Evolutionary conservation across 2,113 vertebrate species (phyloP), one percentile per base, ranked within the genome.

Genomic region (Eptatretus burgeri): DNA sequence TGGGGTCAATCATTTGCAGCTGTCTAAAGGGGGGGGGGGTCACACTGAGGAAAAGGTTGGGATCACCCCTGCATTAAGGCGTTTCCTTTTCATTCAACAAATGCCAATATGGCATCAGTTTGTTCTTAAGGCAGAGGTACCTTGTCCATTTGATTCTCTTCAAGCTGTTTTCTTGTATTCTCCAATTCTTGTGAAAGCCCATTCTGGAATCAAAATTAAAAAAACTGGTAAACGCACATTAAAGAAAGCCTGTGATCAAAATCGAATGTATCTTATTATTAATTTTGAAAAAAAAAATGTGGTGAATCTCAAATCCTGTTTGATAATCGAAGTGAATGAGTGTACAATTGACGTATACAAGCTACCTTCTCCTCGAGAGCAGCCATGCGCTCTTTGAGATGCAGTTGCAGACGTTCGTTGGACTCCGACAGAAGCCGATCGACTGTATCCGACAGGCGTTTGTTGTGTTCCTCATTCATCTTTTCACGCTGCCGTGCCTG

Each of bases 401-500:
- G 91, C 2, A 98, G 79, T 69, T 98, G 91, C 1, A 98, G 74
- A 2, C 91, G 83, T 63, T 98, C 89, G 64, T 98, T 95, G 66
- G 91, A 98, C 71, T 98, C 91, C 1, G 85, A 95, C 67, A 95
- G 74, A 69, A 98, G 86, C 69, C 85, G 73, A 72, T 95, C 91
- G 69, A 98, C 89, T 0, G 91, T 98, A 73, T 98, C 91, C 0
- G 91, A 98, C 17, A 98, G 75, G 2, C 91, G 79, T 74, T 93
- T 98, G 70, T 98, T 98, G 78, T 98, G 89, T 60, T 95, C 91
- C 67, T 98, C 89, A 60, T 98, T 98, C 91, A 98, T 98, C 78
- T 95, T 98, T 72, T 98, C 91, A 71, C 91, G 80, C 78, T 98
- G 91, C n/a, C 87, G 81, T 66, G 91, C 91, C 91, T 98, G 75